These are phyloP conservation scores for Rhabdomys pumilio DNA, from an alignment of 2,797 vertebrate species.

Conservation along the genomic window DNA sequence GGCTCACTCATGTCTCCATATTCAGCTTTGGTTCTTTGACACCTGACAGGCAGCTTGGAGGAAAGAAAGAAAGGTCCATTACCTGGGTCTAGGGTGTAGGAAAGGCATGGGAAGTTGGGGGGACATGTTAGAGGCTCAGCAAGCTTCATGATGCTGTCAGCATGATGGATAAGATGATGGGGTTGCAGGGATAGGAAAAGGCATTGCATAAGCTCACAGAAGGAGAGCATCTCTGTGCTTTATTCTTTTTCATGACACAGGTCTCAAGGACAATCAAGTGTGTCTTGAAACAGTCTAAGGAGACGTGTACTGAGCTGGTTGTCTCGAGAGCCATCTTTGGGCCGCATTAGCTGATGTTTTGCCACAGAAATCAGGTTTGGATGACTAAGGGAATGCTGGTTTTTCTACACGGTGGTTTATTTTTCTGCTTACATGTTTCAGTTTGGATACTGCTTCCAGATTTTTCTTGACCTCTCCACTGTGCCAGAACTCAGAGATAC, in stretches of 20 bases:
- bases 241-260: too few relatives aligned
- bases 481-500: background rate
- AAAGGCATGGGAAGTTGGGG: background rate
- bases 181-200: background rate
- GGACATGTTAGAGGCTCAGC: background rate
- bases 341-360: background rate
- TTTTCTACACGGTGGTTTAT: background rate
- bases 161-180: background rate
- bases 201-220: background rate
- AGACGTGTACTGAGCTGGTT: too few relatives aligned
- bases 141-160: background rate
- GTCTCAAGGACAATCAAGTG: too few relatives aligned
- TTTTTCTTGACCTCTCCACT: background rate
- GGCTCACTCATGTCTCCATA: background rate
- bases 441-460: background rate
- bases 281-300: too few relatives aligned
- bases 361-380: background rate
- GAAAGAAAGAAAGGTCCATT: background rate
- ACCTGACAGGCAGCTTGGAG: background rate
- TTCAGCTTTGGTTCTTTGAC: background rate
- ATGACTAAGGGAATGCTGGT: background rate
- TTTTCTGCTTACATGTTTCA: background rate
- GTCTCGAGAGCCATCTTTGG: background rate
- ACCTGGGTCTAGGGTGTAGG: background rate
- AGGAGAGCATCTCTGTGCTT: background rate